Percentiles rank a stretch among this genome's conserved stretches.
Evolutionary conservation across 2,797 vertebrate species (phyloP).

Genomic region (Trachurus trachurus): DNA sequence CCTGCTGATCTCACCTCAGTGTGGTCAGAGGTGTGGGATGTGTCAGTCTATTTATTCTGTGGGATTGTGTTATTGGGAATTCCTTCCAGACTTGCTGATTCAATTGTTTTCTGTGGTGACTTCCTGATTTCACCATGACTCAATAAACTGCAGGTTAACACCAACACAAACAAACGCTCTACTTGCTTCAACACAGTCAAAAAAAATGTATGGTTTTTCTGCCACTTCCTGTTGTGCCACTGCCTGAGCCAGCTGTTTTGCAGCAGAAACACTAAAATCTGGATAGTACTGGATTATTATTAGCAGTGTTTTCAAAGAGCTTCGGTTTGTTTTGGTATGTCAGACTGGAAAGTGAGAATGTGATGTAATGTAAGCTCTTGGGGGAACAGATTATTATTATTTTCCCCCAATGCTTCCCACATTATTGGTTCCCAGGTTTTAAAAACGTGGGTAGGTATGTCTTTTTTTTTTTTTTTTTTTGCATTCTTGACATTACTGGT

Average conservation of each 20-base stretch:
- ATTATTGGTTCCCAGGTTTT: constrained; percentile 6
- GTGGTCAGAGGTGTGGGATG: constrained; percentile 58
- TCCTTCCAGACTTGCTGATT: constrained; percentile 41
- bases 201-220: neutral
- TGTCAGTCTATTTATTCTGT: constrained; percentile 43
- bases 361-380: neutral
- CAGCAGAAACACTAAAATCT: neutral
- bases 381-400: constrained; percentile 6
- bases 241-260: neutral
- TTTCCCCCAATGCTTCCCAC: neutral
- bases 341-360: constrained; percentile 12
- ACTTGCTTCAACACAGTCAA: neutral
- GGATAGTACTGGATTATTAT: neutral
- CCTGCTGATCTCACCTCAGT: constrained; percentile 50
- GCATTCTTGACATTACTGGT: constrained; percentile 82
- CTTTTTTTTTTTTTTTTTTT: constrained; percentile 50
- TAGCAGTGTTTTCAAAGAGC: neutral
- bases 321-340: constrained; percentile 13
- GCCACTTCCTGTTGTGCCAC: constrained; percentile 3
- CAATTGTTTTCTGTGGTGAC: constrained; percentile 1
- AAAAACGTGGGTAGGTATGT: constrained; percentile 45
- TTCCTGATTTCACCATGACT: constrained; percentile 41
- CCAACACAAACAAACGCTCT: constrained; percentile 28
- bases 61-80: constrained; percentile 44
- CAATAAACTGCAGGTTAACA: constrained; percentile 23